phyloP scores from a whole-genome alignment of 2,888 invertebrate genomes.

The Synanthedon andrenaeformis region DNA sequence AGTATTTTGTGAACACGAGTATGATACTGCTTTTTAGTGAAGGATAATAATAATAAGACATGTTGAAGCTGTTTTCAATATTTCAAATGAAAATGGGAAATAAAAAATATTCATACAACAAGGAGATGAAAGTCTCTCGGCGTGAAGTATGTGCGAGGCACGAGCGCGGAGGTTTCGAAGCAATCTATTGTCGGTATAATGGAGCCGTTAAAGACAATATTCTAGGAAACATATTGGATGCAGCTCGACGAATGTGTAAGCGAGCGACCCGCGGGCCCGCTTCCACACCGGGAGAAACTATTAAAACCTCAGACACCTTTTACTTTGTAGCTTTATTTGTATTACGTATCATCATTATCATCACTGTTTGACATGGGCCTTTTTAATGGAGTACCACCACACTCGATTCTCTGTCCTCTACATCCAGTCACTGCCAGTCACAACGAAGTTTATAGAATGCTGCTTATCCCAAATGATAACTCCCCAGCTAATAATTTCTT shows the following conservation, averaged over 20 bases:
- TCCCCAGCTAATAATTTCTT: no score
- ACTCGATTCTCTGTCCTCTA: no score
- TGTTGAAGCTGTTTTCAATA: not conserved
- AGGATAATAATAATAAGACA: no score
- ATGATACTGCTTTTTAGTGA: no score
- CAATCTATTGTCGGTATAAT: constrained; percentile 53
- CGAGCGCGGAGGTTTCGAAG: constrained; percentile 14
- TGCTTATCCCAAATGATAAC: no score
- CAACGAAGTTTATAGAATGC: no score
- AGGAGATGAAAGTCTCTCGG: constrained; percentile 18
- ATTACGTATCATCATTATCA: no score
- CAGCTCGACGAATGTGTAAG: constrained; percentile 66
- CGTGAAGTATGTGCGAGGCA: constrained; percentile 13
- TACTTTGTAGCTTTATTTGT: no score
- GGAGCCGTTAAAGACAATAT: constrained; percentile 70
- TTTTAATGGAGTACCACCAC: no score
- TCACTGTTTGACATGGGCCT: no score
- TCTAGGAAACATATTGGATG: constrained; percentile 67
- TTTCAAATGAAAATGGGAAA: constrained; percentile 3
- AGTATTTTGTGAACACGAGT: no score
- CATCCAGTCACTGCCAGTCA: no score
- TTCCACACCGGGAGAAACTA: constrained; percentile 16
- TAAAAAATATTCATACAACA: constrained; percentile 47
- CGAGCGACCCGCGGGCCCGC: constrained; percentile 34
- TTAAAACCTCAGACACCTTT: not conserved